A percentile compares a stretch with the other conserved stretches of the same genome.
phyloP scores from a whole-genome alignment of 2,797 vertebrate species.

The Lagothrix lagotricha region DNA sequence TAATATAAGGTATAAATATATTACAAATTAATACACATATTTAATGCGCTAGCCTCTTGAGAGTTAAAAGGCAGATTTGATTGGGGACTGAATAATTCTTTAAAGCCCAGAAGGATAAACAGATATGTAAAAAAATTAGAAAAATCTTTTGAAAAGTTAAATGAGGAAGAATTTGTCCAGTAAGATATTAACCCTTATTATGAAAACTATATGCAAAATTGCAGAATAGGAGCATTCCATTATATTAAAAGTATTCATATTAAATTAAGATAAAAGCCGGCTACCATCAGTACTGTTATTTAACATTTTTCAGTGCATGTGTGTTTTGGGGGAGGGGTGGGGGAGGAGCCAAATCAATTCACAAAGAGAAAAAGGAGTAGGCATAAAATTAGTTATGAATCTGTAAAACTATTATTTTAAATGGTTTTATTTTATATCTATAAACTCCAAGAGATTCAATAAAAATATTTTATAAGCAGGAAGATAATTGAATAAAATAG shows the following conservation, averaged over 20 bases:
- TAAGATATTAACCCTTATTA: not conserved
- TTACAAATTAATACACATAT: not conserved
- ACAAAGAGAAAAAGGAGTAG: not conserved
- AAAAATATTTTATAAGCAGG: not conserved
- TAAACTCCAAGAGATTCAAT: not conserved
- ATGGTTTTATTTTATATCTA: not conserved
- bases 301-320: not conserved
- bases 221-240: not conserved
- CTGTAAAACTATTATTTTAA: not conserved
- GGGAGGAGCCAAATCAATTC: not conserved
- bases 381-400: not conserved
- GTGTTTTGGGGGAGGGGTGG: too few species aligned
- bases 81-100: not conserved
- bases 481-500: not conserved
- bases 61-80: not conserved
- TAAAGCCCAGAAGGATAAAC: not conserved
- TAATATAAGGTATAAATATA: not conserved
- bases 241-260: fast-evolving
- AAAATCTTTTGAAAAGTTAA: not conserved
- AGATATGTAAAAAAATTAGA: not conserved
- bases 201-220: not conserved
- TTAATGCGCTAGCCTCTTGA: not conserved
- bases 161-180: not conserved
- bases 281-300: not conserved
- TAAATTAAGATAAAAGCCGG: not conserved